Evolutionary conservation across 2,888 invertebrate genomes (phyloP).

Genomic region (Archaeoteleia sp.): DNA sequence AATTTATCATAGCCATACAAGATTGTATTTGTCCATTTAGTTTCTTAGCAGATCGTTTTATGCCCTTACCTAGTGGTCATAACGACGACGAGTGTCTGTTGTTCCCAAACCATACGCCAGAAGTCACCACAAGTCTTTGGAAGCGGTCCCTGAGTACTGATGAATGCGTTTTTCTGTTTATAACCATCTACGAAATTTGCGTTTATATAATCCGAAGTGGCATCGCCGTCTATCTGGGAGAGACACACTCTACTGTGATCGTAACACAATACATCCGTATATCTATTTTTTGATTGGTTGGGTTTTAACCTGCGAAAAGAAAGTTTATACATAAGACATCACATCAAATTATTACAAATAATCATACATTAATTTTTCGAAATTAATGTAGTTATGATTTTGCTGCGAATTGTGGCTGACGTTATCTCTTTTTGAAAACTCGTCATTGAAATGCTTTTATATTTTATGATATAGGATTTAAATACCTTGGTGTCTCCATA

Average conservation of each 20-base stretch:
- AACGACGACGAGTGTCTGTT: conserved; percentile 91
- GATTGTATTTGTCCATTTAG: too few relatives aligned
- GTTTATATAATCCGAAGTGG: conserved; percentile 94
- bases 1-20: too few relatives aligned
- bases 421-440: too few relatives aligned
- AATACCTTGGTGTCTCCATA: too few relatives aligned
- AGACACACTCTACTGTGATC: conserved; percentile 95
- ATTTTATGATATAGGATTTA: too few relatives aligned
- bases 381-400: too few relatives aligned
- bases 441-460: too few relatives aligned
- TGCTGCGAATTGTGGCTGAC: too few relatives aligned
- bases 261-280: conserved; percentile 97
- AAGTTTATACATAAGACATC: background rate
- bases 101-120: conserved; percentile 99
- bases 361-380: too few relatives aligned
- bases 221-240: conserved; percentile 84
- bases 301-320: conserved; percentile 77
- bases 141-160: conserved; percentile 97
- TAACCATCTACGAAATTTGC: conserved; percentile 99
- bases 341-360: background rate
- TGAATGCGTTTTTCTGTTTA: conserved; percentile 97
- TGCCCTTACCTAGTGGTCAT: conserved; percentile 88
- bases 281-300: conserved; percentile 90
- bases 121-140: conserved; percentile 96
- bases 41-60: too few relatives aligned